Evolutionary conservation across 1,140 invertebrate species (phyloP).

Genomic region (Brachystomella parvula): DNA sequence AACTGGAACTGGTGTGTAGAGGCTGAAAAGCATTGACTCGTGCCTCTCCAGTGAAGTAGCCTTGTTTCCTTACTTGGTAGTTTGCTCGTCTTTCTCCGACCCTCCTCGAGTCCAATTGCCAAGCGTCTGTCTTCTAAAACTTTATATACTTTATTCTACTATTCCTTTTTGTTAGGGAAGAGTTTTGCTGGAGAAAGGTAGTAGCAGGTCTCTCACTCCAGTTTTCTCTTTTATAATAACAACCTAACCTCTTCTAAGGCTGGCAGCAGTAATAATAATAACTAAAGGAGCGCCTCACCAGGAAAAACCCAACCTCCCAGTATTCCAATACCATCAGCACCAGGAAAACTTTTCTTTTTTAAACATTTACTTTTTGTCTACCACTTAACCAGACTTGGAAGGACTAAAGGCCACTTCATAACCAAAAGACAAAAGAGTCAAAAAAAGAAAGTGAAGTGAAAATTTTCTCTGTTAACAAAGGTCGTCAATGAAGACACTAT

Average conservation of each 20-base stretch:
- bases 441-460: too few species aligned
- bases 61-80: not conserved
- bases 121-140: not conserved
- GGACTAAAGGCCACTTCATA: not conserved
- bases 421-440: not conserved
- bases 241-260: too few species aligned
- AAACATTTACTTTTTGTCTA: too few species aligned
- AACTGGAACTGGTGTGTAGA: too few species aligned
- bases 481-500: slow-evolving; percentile 28
- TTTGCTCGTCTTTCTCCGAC: not conserved
- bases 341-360: not conserved
- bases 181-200: not conserved
- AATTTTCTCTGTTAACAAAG: too few species aligned
- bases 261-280: too few species aligned
- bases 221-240: too few species aligned
- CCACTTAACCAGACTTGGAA: too few species aligned
- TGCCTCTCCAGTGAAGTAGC: not conserved
- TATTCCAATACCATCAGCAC: not conserved
- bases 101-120: not conserved
- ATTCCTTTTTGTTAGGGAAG: not conserved
- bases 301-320: not conserved
- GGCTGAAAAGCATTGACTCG: not conserved
- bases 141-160: not conserved
- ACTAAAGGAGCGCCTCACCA: not conserved
- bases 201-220: not conserved